Conservation (phyloP, 92 coral and sea anemone species). For the Bergia puertoricense region DNA sequence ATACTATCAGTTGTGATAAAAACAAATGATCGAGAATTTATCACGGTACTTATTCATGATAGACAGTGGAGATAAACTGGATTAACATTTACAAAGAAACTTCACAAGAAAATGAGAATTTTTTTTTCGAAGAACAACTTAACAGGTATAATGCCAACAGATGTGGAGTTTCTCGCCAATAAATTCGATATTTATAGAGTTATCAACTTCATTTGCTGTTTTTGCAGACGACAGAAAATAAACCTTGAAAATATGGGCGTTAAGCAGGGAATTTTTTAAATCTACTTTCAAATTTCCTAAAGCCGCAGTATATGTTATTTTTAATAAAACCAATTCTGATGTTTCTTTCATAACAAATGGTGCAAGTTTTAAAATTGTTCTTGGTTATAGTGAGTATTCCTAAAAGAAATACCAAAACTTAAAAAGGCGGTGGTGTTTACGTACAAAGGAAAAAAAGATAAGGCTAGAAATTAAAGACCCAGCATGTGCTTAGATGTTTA, state of each 20-base stretch:
- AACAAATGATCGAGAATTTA: not conserved
- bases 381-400: not conserved
- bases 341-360: not conserved
- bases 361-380: too few species aligned
- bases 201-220: too few species aligned
- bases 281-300: too few species aligned
- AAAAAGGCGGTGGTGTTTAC: not conserved
- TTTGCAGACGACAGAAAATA: too few species aligned
- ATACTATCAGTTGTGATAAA: not conserved
- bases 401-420: not conserved
- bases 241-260: too few species aligned
- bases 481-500: not conserved
- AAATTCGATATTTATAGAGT: too few species aligned
- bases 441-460: not conserved
- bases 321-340: not conserved
- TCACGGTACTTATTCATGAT: not conserved
- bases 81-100: not conserved
- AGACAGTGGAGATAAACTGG: not conserved
- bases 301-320: too few species aligned
- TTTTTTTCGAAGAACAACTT: not conserved
- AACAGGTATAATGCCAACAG: not conserved
- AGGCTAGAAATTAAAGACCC: not conserved
- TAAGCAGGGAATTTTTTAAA: too few species aligned
- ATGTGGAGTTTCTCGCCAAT: not conserved
- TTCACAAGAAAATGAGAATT: not conserved